Conservation (phyloP, 2,113 vertebrate genomes). For the Oriolus oriolus region DNA sequence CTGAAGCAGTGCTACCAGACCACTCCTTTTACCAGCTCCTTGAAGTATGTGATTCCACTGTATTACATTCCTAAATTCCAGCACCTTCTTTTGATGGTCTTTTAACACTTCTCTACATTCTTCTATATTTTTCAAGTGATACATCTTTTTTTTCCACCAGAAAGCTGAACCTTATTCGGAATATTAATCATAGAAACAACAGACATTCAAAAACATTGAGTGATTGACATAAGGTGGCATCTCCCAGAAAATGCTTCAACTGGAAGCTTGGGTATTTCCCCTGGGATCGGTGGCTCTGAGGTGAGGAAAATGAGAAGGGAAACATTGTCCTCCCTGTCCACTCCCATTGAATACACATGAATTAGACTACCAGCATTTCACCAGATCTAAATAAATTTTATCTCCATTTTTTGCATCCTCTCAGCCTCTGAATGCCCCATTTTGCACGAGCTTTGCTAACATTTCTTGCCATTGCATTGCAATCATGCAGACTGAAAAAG, state of each 20-base stretch:
- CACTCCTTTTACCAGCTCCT: neutral
- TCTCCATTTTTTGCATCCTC: neutral
- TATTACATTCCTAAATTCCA: neutral
- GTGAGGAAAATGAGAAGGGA: neutral
- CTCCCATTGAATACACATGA: neutral
- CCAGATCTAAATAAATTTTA: neutral
- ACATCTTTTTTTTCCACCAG: neutral
- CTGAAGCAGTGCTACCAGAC: neutral
- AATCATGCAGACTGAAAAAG: neutral
- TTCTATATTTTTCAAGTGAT: neutral
- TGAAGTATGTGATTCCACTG: neutral
- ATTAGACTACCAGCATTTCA: neutral
- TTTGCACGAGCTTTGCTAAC: neutral
- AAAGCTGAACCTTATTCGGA: neutral
- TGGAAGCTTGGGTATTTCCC: neutral
- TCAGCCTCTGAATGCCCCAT: neutral
- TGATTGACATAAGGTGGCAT: neutral
- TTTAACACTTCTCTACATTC: neutral
- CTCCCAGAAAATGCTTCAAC: neutral
- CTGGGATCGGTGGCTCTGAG: neutral
- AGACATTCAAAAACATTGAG: neutral
- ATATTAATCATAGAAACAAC: neutral
- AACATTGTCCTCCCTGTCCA: neutral
- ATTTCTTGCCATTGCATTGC: neutral
- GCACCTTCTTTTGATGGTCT: neutral